These are phyloP conservation scores for Pagetopsis macropterus DNA, from an alignment of 2,797 vertebrate species.

Conservation along the genomic window DNA sequence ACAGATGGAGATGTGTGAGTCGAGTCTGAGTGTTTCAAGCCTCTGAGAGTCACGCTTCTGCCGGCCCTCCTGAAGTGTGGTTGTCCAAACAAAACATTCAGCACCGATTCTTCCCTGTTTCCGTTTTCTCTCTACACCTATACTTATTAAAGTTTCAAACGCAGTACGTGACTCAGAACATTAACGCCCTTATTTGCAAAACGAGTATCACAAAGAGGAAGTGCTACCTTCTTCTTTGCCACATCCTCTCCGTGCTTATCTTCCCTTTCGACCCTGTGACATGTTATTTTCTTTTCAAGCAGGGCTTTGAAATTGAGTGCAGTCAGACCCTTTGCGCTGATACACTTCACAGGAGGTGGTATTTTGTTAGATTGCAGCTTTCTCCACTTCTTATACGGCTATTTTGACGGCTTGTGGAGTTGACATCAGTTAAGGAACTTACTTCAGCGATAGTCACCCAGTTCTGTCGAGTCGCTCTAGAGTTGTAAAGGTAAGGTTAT, in stretches of 20 bases:
- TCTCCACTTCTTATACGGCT: slow-evolving; percentile 26
- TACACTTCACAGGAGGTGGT: slow-evolving; percentile 39
- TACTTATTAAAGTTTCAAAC: slow-evolving; percentile 40
- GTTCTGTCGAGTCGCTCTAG: slow-evolving; percentile 39
- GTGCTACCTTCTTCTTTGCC: slow-evolving; percentile 51
- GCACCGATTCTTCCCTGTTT: slow-evolving; percentile 20
- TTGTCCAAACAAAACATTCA: slow-evolving; percentile 51
- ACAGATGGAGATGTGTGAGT: slow-evolving; percentile 62
- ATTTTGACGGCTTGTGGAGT: slow-evolving; percentile 51
- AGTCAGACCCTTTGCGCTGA: slow-evolving; percentile 27
- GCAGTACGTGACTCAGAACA: slow-evolving; percentile 37
- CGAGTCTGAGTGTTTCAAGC: slow-evolving; percentile 55
- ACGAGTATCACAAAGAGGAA: slow-evolving; percentile 74
- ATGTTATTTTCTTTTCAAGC: slow-evolving; percentile 47
- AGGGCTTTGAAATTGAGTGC: slow-evolving; percentile 34
- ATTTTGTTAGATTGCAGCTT: slow-evolving; percentile 35
- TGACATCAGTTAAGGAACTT: slow-evolving; percentile 56
- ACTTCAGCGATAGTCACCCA: slow-evolving; percentile 45
- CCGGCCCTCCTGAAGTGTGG: slow-evolving; percentile 37
- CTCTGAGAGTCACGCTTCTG: slow-evolving; percentile 56
- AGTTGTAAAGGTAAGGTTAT: slow-evolving; percentile 74
- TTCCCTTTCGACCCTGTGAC: slow-evolving; percentile 46
- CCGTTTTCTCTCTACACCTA: slow-evolving; percentile 14
- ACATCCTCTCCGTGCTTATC: slow-evolving; percentile 73
- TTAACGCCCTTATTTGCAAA: slow-evolving; percentile 45